Conservation (phyloP, 2,797 vertebrate species). For the Muraenolepis orangiensis region DNA sequence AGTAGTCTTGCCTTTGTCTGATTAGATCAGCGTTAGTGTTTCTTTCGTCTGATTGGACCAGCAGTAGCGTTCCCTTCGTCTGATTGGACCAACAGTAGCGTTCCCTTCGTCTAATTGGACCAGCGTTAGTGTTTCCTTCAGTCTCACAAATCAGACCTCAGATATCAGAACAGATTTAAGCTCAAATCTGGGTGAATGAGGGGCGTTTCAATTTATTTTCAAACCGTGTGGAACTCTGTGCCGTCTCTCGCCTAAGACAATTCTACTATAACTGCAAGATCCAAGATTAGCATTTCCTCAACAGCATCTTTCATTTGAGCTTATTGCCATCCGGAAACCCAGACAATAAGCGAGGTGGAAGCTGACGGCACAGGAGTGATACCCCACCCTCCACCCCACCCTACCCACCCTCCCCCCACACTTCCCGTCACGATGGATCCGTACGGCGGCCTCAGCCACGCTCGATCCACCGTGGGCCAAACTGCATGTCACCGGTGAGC, state of each 20-base stretch:
- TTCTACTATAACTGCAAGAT: background rate
- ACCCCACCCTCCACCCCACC: background rate
- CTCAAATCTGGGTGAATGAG: too few relatives aligned
- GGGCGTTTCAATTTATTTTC: too few relatives aligned
- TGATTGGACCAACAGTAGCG: too few relatives aligned
- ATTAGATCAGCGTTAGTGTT: too few relatives aligned
- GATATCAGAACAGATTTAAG: too few relatives aligned
- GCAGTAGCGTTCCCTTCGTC: too few relatives aligned
- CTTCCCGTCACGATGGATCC: constrained; percentile 34
- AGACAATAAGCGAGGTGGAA: background rate
- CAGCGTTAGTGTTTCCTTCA: too few relatives aligned
- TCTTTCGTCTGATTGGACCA: too few relatives aligned
- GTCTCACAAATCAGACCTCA: too few relatives aligned
- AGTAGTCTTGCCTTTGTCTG: too few relatives aligned
- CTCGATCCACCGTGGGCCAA: constrained; percentile 55
- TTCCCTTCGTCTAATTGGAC: too few relatives aligned
- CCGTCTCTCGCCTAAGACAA: background rate
- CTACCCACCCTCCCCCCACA: background rate
- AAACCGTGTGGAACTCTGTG: too few relatives aligned
- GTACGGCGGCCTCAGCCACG: constrained; percentile 6
- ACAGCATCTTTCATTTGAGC: background rate
- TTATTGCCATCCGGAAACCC: background rate
- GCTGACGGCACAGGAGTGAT: constrained; percentile 17
- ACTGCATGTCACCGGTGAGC: constrained; percentile 72
- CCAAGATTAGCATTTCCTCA: background rate